phyloP scores from a whole-genome alignment of 2,113 vertebrate genomes.

The Campylorhamphus procurvoides region DNA sequence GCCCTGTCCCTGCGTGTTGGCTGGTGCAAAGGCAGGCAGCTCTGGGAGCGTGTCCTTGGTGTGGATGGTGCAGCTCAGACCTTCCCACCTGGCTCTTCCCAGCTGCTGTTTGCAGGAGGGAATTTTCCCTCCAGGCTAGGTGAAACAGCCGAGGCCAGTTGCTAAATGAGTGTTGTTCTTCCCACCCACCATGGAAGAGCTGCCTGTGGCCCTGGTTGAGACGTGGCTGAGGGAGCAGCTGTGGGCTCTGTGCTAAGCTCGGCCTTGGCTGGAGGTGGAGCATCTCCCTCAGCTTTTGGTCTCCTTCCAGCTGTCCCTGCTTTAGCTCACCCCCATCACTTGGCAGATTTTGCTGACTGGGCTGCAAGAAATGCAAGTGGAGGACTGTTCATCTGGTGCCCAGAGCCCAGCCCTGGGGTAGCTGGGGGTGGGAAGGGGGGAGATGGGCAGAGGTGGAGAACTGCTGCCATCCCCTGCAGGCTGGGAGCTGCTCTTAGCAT shows the following conservation, averaged over 20 bases:
- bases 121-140: background rate
- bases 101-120: background rate
- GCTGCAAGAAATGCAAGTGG: background rate
- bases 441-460: fast-evolving
- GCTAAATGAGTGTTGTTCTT: background rate
- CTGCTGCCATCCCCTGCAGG: background rate
- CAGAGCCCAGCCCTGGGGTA: background rate
- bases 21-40: background rate
- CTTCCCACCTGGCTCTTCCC: background rate
- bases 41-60: background rate
- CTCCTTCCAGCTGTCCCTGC: background rate
- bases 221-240: background rate
- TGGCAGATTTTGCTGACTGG: background rate
- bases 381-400: background rate
- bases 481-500: background rate
- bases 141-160: background rate
- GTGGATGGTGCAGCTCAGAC: background rate
- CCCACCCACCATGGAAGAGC: fast-evolving
- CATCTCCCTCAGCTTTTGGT: background rate
- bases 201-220: background rate
- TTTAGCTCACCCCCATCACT: fast-evolving
- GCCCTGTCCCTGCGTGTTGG: background rate
- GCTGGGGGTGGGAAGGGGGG: background rate
- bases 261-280: background rate
- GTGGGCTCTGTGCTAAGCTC: background rate